Base-by-base conservation (phyloP, 2,113 vertebrate genomes). In the Phylloscopus trochilus region DNA sequence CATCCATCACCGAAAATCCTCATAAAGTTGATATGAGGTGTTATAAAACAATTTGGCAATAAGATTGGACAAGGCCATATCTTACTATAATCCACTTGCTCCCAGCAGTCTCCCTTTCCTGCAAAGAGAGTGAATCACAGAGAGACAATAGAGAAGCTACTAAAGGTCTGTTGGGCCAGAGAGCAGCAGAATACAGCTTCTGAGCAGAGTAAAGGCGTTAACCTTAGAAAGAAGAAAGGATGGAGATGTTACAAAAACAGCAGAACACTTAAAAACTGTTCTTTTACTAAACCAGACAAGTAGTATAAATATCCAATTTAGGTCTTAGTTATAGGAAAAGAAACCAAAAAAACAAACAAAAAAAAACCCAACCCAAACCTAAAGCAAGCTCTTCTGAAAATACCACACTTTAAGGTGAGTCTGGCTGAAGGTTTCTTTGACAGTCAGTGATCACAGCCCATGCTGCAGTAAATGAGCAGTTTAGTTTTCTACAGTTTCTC, bases 121-220 rank as follows among this genome's bases (percentile, higher is more conserved):
- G 46, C 44, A 69, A 60, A 76, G n/a, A 23, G 37, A 88, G 59
- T 79, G 59, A 70, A 30, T 59, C 44, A 62, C 0, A 23, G 23
- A 53, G 58, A 73, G 56, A 27, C n/a, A 87, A 62, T 6, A 49
- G 24, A 80, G 30, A 85, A 66, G 73, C 27, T 90, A 72, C 76
- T 91, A 89, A 92, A 95, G 51, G 30, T 72, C 58, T 87, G 33
- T 58, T 90, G 44, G 51, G 27, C 64, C 56, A 90, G 79, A 88
- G 53, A 95, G 58, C 69, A 96, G 75, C 58, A 95, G 70, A 75
- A 80, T 58, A 67, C 62, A 89, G 72, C 33, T 95, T 96, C 85
- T 95, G 77, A 87, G 28, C 0, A 3, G 49, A 41, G 28, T 58
- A 80, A 80, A 90, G 75, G 81, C 51, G 89, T 14, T 33, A 53